phyloP scores from a whole-genome alignment of 2,888 invertebrate genomes.

The Anticlea derivata region DNA sequence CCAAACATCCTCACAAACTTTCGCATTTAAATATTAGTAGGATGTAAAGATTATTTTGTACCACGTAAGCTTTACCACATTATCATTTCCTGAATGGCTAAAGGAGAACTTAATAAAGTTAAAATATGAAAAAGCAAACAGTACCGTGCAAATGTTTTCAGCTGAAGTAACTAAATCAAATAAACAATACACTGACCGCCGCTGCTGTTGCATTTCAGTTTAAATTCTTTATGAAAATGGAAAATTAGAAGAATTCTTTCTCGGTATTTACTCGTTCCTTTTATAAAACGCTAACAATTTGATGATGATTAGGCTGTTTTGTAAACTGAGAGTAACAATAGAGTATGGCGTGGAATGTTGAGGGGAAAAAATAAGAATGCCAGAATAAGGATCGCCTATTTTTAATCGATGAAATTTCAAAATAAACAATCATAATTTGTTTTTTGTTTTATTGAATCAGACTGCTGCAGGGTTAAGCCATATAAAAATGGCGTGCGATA shows the following conservation, averaged over 20 bases:
- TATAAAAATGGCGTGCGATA: too few species aligned
- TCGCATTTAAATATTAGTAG: too few species aligned
- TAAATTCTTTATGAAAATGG: slow-evolving; percentile 33
- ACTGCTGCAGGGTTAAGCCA: too few species aligned
- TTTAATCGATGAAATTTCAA: too few species aligned
- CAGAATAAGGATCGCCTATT: too few species aligned
- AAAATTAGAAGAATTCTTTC: slow-evolving; percentile 25
- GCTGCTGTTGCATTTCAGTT: slow-evolving; percentile 26
- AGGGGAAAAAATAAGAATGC: too few species aligned
- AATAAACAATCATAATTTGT: too few species aligned
- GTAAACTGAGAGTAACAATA: slow-evolving; percentile 13
- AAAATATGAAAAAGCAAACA: slow-evolving; percentile 28
- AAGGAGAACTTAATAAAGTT: neutral
- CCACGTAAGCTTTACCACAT: neutral
- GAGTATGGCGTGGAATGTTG: too few species aligned
- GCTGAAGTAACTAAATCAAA: slow-evolving; percentile 34
- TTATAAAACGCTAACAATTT: slow-evolving; percentile 11
- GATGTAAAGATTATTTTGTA: too few species aligned
- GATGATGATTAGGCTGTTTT: slow-evolving; percentile 12
- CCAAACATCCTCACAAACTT: too few species aligned
- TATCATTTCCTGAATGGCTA: neutral
- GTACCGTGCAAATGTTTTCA: slow-evolving; percentile 25
- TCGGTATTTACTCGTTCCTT: slow-evolving; percentile 21
- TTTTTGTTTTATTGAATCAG: too few species aligned
- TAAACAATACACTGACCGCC: slow-evolving; percentile 30